Evolutionary conservation across 2,888 invertebrate genomes (phyloP), one percentile per base, ranked within the genome.

Genomic region (Folsomia candida): DNA sequence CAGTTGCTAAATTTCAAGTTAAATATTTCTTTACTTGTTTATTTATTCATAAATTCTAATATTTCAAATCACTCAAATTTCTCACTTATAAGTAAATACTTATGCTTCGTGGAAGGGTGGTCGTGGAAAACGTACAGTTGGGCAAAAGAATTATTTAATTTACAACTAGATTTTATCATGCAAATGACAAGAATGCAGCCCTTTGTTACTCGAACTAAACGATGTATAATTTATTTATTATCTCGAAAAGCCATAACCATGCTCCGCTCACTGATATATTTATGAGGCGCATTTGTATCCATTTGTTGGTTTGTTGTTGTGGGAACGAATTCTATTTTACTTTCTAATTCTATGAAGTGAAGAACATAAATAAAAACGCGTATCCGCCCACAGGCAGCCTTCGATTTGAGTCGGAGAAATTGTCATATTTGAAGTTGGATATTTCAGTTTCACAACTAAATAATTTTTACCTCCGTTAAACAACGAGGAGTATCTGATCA

Each of bases 141-240:
- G n/a, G n/a, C n/a, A n/a, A n/a, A 37, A 37, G 37, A 37, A 37
- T 37, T 37, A 37, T 37, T 37, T 37, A 9, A 37, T 37, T 37
- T 37, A 37, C 37, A 37, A 37, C 37, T 37, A 20, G 54, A 54
- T 54, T 54, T 54, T 54, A 6, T 54, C 54, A 54, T 54, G 54
- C 54, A 54, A 54, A 54, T 54, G 54, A 54, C 54, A 54, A 6
- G 20, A 54, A 54, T 54, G 20, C 18, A 22, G n/a, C n/a, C 22
- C 20, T 54, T 54, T 54, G 54, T 54, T 4, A 4, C 37, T 37
- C 14, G 37, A 37, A 54, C 54, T 54, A 54, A 54, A 54, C 54
- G 54, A 54, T 6, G n/a, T 54, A 54, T 54, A 54, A 54, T 54
- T 54, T 54, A 54, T 54, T 54, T 54, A 54, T 54, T 22, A 54